A percentile compares a stretch with the other conserved stretches of the same genome.
phyloP scores from a whole-genome alignment of 2,888 invertebrate genomes.

The Eulithis testata region DNA sequence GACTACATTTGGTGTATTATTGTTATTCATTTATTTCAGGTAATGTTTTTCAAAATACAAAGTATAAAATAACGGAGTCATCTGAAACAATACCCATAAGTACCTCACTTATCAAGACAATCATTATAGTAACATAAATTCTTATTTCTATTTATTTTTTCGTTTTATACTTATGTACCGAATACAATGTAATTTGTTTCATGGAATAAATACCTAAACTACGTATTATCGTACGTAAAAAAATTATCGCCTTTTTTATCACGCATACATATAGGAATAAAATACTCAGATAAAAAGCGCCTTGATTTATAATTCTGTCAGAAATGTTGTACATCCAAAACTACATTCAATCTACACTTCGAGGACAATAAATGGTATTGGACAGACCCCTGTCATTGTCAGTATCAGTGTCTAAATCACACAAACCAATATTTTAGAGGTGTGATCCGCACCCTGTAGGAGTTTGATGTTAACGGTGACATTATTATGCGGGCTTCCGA shows the following conservation, averaged over 20 bases:
- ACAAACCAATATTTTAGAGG: constrained; percentile 64
- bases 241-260: no score
- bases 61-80: no score
- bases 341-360: constrained; percentile 49
- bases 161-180: no score
- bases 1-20: background rate
- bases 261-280: background rate
- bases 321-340: constrained; percentile 33
- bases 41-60: no score
- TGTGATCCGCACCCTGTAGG: constrained; percentile 62
- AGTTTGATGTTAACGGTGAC: constrained; percentile 63
- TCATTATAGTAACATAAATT: no score
- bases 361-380: constrained; percentile 56
- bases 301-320: constrained; percentile 19
- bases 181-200: no score
- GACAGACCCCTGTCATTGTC: constrained; percentile 60
- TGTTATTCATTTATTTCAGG: no score
- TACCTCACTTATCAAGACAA: no score
- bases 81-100: no score
- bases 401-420: constrained; percentile 57
- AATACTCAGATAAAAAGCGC: background rate
- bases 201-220: no score
- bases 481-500: constrained; percentile 73
- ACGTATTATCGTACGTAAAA: no score
- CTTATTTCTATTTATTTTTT: no score